phyloP scores from a whole-genome alignment of 2,797 vertebrate genomes.

The Dicrostonyx torquatus region DNA sequence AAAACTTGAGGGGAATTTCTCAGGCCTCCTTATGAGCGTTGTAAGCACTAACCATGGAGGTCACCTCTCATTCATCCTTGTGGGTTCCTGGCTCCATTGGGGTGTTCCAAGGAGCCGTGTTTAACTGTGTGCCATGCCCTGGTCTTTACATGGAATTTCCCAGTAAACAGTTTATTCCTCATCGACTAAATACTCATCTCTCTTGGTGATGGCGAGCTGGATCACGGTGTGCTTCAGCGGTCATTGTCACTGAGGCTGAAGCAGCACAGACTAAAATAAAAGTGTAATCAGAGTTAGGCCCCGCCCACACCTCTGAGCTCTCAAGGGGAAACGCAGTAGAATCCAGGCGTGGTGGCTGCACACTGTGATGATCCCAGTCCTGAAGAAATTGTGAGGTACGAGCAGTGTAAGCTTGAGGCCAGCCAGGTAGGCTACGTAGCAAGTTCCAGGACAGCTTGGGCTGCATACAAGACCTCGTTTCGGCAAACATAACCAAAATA shows the following conservation, averaged over 20 bases:
- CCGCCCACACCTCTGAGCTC: not conserved
- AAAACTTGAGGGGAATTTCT: not conserved
- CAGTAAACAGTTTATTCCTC: conserved; percentile 41
- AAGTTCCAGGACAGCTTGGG: not conserved
- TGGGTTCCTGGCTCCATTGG: not conserved
- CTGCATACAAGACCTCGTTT: not conserved
- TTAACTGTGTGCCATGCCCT: conserved; percentile 29
- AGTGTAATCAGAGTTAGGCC: not conserved
- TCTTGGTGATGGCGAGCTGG: conserved; percentile 46
- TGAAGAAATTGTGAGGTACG: not conserved
- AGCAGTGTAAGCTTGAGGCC: not conserved
- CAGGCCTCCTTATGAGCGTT: not conserved
- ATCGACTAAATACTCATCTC: conserved; percentile 54
- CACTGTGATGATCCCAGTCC: not conserved
- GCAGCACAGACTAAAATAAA: not conserved
- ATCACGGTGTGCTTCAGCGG: not conserved
- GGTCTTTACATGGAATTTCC: not conserved
- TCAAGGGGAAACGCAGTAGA: not conserved
- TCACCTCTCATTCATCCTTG: not conserved
- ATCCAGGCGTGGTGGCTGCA: not conserved
- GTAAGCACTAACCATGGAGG: not conserved
- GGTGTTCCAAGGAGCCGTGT: not conserved
- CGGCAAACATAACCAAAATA: not conserved
- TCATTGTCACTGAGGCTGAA: not conserved
- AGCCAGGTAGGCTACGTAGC: not conserved